Base-by-base conservation (phyloP, 2,888 invertebrate genomes). In the Calameuta pallipes region DNA sequence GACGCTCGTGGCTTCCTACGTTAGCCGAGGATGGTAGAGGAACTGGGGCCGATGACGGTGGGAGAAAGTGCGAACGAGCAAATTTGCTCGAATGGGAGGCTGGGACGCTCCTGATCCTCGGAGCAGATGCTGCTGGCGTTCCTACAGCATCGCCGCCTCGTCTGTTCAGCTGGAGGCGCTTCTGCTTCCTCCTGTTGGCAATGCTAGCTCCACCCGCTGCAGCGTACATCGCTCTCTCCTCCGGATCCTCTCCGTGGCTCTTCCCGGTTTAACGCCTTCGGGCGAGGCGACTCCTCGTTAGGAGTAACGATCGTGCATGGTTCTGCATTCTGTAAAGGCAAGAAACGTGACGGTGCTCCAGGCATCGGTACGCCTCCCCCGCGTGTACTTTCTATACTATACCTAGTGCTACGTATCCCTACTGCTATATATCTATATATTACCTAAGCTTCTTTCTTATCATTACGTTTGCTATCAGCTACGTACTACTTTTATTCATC, bases 161-260 rank as follows among this genome's bases (percentile, higher is more conserved):
- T 79, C 85, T 89, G 87, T 82, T 91, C 82, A 86, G 91, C 89
- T 90, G 93, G 92, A 91, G 92, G 87, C 90, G 92, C 92, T 93
- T 94, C 88, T 93, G 93, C 83, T 92, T 92, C 83, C 92, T 91
- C 90, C 96, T 95, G 93, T 96, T 96, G 92, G 97, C 96, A 92
- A 97, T 94, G 90, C 96, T 96, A 90, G 96, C 96, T 92, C 96
- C 97, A 92, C 97, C 97, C 91, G 97, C 97, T 91, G 97, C 97
- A 91, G 97, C 97, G 94, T 97, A 97, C 97, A 97, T 97, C 84
- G 84, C 86, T 85, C 77, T 78, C 9, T 71, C 71, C 71, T 33
- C 12, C 71, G 71, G 33, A 33, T 34, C 33, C 71, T 71, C 3
- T 71, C 12, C 31, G 13, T 71, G 33, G 71, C 80, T 75, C 78